Percentiles rank a stretch among this genome's conserved stretches.
Evolutionary conservation across 1,140 invertebrate species (phyloP).

Genomic region (Hermetia illucens): DNA sequence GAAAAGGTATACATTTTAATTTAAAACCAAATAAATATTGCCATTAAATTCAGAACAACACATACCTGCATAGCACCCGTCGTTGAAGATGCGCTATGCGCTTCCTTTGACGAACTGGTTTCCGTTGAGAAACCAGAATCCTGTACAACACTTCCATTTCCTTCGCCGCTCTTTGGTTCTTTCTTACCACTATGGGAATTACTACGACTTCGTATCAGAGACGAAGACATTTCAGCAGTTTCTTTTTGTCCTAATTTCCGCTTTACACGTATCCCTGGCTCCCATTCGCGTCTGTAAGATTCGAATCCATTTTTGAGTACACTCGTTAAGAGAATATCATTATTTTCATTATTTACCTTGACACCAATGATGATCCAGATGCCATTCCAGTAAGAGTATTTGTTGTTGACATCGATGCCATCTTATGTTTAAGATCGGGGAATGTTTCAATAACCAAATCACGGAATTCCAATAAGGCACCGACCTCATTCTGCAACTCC

Average conservation of each 20-base stretch:
- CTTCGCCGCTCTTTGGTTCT: slow-evolving; percentile 30
- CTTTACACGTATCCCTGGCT: slow-evolving; percentile 60
- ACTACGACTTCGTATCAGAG: slow-evolving; percentile 43
- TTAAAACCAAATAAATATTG: no score
- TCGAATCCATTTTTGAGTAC: no score
- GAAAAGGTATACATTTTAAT: slow-evolving; percentile 3
- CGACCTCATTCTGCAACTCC: slow-evolving; percentile 83
- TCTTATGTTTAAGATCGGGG: slow-evolving; percentile 71
- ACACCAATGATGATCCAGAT: slow-evolving; percentile 22
- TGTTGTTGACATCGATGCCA: slow-evolving; percentile 39
- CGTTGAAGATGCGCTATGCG: slow-evolving; percentile 39
- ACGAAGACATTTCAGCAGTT: slow-evolving; percentile 30
- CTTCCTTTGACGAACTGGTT: slow-evolving; percentile 60
- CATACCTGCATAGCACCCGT: slow-evolving; percentile 27
- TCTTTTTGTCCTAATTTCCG: slow-evolving; percentile 42
- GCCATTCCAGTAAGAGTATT: slow-evolving; percentile 17
- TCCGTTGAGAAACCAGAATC: slow-evolving; percentile 76
- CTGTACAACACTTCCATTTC: slow-evolving; percentile 53
- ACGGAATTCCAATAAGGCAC: slow-evolving; percentile 73
- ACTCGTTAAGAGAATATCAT: no score
- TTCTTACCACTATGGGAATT: slow-evolving; percentile 45
- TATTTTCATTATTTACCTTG: slow-evolving; percentile 20
- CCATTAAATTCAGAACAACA: no score
- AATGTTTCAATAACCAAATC: slow-evolving; percentile 84
- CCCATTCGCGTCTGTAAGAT: slow-evolving; percentile 46